Percentiles rank a stretch among this genome's conserved stretches.
Conservation (phyloP, 2,888 invertebrate genomes). For the Drosophila ustulata region DNA sequence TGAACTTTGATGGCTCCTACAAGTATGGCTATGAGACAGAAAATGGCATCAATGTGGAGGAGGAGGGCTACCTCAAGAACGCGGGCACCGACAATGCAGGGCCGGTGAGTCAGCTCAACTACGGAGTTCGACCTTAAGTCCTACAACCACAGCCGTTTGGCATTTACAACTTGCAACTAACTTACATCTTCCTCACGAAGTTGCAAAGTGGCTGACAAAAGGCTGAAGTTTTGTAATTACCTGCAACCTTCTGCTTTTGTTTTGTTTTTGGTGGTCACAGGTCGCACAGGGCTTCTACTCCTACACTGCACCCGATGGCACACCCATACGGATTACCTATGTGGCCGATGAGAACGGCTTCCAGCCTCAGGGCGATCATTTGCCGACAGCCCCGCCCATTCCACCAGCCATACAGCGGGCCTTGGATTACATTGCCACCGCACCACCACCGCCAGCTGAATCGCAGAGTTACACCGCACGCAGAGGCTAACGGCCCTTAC, state of each 20-base stretch:
- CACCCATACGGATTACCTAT: conserved; percentile 87
- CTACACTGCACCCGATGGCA: conserved; percentile 88
- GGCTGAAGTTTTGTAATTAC: conserved; percentile 31
- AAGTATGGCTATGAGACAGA: conserved; percentile 87
- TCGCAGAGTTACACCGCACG: conserved; percentile 63
- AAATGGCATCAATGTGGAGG: conserved; percentile 87
- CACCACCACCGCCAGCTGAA: conserved; percentile 86
- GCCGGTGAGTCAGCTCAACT: conserved; percentile 83
- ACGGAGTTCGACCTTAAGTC: conserved; percentile 12
- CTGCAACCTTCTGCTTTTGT: conserved; percentile 10
- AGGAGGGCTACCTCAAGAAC: conserved; percentile 87
- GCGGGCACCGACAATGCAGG: conserved; percentile 86
- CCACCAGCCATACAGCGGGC: conserved; percentile 89
- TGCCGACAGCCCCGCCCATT: conserved; percentile 88
- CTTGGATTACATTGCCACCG: conserved; percentile 88
- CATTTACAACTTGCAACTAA: conserved; percentile 52
- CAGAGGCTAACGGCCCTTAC: conserved; percentile 67
- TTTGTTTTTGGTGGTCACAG: conserved; percentile 55
- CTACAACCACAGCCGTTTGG: conserved; percentile 41
- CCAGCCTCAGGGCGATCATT: conserved; percentile 86
- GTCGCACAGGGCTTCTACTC: conserved; percentile 88
- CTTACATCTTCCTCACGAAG: conserved; percentile 23
- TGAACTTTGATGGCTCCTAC: conserved; percentile 89
- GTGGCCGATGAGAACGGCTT: conserved; percentile 90
- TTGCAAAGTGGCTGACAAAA: conserved; percentile 38